Base-by-base conservation (phyloP, 2,888 invertebrate genomes). In the Orthosia incerta region DNA sequence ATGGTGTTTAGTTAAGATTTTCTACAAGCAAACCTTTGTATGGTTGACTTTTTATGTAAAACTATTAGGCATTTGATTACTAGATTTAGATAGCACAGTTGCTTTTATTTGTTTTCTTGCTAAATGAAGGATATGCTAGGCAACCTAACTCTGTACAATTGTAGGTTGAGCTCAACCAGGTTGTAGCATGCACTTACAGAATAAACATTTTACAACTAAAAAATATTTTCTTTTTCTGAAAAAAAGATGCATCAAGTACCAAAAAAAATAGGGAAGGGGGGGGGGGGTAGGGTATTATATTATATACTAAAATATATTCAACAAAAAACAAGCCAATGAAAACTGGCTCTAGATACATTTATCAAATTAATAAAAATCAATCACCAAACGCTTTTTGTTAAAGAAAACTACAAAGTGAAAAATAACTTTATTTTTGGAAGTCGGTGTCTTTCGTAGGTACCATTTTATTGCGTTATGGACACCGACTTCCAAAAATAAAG, bases 121-220 rank as follows among this genome's bases (percentile, higher is more conserved):
- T 48, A 18, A 77, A 18, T 26, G 13, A 76, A 76, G 51, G 70
- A n/a, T 31, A 39, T 57, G 9, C 23, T 18, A 16, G 16, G 74
- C 46, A 31, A 31, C 12, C 31, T 39, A 23, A 46, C 51, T 12
- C 26, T n/a, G n/a, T 67, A 1, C 11, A 4, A 18, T 26, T n/a
- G 20, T 53, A 53, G 59, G 59, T 48, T 48, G 18, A 18, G 5
- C 13, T 45, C 26, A 16, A 13, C 16, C 61, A n/a, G n/a, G n/a
- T n/a, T n/a, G n/a, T n/a, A n/a, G n/a, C n/a, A n/a, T n/a, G n/a
- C n/a, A n/a, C n/a, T n/a, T 31, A 46, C 9, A 15, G 4, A 60
- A 71, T 72, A 46, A 39, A 20, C 9, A 55, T 16, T 46, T 46
- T 15, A 71, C 2, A 71, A 50, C 13, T 16, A 71, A 55, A 26